Conservation (phyloP, 2,113 vertebrate species). For the Toxotes chatareus region DNA sequence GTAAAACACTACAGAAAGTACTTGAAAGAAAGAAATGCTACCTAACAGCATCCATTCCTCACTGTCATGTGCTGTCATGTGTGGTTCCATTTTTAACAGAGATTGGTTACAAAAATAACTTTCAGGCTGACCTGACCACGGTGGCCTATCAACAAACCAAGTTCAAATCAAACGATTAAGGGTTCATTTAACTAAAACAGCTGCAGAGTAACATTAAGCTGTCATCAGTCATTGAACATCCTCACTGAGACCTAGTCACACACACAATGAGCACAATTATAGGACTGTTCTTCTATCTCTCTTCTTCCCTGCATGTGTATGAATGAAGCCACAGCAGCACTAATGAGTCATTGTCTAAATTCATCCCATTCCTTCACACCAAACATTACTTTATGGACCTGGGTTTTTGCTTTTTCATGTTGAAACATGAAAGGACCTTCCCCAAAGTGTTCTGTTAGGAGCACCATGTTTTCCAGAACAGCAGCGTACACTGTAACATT, state of each 20-base stretch:
- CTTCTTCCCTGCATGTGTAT: constrained; percentile 6
- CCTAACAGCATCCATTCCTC: background rate
- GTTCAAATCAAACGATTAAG: constrained; percentile 7
- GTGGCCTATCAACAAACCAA: background rate
- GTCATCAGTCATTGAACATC: background rate
- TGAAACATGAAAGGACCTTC: background rate
- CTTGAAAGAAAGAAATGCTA: background rate
- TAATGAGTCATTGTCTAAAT: background rate
- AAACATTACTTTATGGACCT: background rate
- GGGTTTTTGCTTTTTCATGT: background rate
- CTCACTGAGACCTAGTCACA: background rate
- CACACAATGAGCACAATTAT: too few species aligned
- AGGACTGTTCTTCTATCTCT: background rate
- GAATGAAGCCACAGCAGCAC: background rate
- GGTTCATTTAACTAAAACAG: background rate
- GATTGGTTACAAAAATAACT: constrained; percentile 9
- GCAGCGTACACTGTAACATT: background rate
- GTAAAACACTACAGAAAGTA: background rate
- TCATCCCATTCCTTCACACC: background rate
- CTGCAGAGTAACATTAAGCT: background rate
- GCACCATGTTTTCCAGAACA: background rate
- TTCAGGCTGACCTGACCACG: background rate
- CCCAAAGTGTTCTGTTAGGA: background rate
- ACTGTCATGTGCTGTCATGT: background rate
- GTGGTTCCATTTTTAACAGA: background rate